Percentiles rank a stretch among this genome's conserved stretches.
phyloP scores from a whole-genome alignment of 2,113 vertebrate genomes.

The Brachypteracias leptosomus region DNA sequence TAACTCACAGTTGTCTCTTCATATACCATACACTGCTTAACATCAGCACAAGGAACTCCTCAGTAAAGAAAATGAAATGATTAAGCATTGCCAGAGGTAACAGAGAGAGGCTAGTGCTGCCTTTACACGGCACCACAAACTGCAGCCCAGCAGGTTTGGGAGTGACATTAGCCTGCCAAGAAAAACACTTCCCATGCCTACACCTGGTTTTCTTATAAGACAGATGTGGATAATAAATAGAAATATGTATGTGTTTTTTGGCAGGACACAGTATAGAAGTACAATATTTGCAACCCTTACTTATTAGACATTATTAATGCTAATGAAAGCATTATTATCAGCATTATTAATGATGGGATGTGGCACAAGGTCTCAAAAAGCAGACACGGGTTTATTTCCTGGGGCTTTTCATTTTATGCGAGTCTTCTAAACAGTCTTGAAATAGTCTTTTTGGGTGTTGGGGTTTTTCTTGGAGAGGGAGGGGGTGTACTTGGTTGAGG shows the following conservation, averaged over 20 bases:
- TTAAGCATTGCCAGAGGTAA: neutral
- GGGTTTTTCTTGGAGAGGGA: no score
- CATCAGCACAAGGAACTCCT: neutral
- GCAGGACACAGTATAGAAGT: neutral
- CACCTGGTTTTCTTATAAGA: neutral
- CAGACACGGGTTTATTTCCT: neutral
- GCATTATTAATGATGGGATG: accelerated
- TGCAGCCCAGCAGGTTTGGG: neutral
- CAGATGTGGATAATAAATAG: neutral
- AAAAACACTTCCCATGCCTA: neutral
- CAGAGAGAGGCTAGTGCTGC: neutral
- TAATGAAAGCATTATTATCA: no score
- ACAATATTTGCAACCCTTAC: neutral
- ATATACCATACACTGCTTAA: neutral
- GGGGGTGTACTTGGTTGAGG: neutral
- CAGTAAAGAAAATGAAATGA: neutral
- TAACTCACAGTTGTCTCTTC: accelerated
- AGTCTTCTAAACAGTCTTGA: neutral
- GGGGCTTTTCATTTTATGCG: neutral
- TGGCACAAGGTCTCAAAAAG: neutral
- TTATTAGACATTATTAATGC: no score
- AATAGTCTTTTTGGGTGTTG: neutral
- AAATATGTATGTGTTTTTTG: neutral
- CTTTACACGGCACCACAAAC: neutral
- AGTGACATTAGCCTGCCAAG: neutral